Conservation (phyloP, 2,113 vertebrate species). For the Epinephelus fuscoguttatus region DNA sequence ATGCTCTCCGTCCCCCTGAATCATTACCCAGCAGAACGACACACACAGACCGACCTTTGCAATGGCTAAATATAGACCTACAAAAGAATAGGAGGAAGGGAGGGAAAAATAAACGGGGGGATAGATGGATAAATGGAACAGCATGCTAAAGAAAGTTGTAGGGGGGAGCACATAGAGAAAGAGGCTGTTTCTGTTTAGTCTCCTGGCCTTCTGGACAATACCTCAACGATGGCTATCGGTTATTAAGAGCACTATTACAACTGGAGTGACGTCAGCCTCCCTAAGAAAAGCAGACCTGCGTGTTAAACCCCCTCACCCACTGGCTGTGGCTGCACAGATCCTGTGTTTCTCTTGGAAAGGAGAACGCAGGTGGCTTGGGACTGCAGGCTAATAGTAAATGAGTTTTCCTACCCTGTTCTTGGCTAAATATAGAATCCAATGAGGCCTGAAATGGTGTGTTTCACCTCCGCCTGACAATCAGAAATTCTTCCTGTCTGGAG, state of each 20-base stretch:
- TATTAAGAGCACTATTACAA: conserved; percentile 53
- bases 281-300: conserved; percentile 53
- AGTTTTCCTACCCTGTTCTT: conserved; percentile 47
- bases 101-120: conserved; percentile 75
- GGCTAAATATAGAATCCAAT: conserved; percentile 63
- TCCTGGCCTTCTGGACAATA: conserved; percentile 70
- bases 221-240: conserved; percentile 66
- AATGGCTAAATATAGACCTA: conserved; percentile 80
- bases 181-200: conserved; percentile 62
- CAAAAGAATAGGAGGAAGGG: conserved; percentile 86
- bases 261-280: conserved; percentile 64
- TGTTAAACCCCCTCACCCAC: conserved; percentile 31
- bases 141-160: conserved; percentile 60
- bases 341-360: conserved; percentile 76
- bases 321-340: conserved; percentile 42
- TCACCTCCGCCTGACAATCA: conserved; percentile 60
- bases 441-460: conserved; percentile 66
- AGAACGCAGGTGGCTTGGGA: conserved; percentile 66
- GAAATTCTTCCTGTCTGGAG: conserved; percentile 69
- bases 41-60: conserved; percentile 79
- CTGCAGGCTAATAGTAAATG: conserved; percentile 65
- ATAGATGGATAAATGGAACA: conserved; percentile 68
- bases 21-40: conserved; percentile 74
- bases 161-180: conserved; percentile 40
- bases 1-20: conserved; percentile 52